phyloP scores from a whole-genome alignment of 2,888 invertebrate species.

The Melolontha melolontha region DNA sequence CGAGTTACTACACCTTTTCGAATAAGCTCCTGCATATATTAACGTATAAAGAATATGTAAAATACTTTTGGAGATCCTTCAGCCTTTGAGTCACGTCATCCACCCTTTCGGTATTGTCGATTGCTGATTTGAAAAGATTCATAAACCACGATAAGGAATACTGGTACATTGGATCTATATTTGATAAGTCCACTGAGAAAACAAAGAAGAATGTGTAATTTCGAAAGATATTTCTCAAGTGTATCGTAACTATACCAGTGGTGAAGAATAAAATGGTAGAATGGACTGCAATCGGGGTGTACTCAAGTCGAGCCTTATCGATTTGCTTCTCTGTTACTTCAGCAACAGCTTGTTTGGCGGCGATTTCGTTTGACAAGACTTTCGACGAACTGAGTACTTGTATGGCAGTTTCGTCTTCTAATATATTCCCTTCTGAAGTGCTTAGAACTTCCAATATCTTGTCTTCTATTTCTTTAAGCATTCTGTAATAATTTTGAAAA shows the following conservation, averaged over 20 bases:
- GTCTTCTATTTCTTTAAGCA: constrained; percentile 89
- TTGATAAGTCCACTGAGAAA: constrained; percentile 80
- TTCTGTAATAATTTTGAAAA: constrained; percentile 61
- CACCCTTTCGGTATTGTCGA: constrained; percentile 87
- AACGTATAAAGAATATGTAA: constrained; percentile 89
- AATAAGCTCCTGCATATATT: constrained; percentile 95
- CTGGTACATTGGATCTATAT: constrained; percentile 98
- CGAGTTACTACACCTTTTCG: constrained; percentile 75
- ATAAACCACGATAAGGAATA: constrained; percentile 96
- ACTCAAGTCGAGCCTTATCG: constrained; percentile 85
- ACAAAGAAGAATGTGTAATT: constrained; percentile 24
- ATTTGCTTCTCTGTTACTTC: constrained; percentile 92
- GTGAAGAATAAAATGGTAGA: constrained; percentile 93
- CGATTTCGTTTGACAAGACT: constrained; percentile 89
- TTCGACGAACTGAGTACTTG: constrained; percentile 91
- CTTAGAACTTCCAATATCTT: constrained; percentile 86
- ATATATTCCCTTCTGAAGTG: constrained; percentile 79
- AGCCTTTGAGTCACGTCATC: constrained; percentile 84
- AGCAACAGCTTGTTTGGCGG: constrained; percentile 89
- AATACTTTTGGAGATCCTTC: constrained; percentile 79
- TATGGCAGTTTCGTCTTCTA: constrained; percentile 94
- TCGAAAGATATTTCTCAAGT: not conserved
- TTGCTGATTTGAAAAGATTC: constrained; percentile 85
- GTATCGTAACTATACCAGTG: constrained; percentile 70
- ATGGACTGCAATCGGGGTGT: constrained; percentile 91